These are phyloP conservation scores for Cnemophilus loriae DNA, from an alignment of 2,113 vertebrate genomes.

Conservation along the genomic window DNA sequence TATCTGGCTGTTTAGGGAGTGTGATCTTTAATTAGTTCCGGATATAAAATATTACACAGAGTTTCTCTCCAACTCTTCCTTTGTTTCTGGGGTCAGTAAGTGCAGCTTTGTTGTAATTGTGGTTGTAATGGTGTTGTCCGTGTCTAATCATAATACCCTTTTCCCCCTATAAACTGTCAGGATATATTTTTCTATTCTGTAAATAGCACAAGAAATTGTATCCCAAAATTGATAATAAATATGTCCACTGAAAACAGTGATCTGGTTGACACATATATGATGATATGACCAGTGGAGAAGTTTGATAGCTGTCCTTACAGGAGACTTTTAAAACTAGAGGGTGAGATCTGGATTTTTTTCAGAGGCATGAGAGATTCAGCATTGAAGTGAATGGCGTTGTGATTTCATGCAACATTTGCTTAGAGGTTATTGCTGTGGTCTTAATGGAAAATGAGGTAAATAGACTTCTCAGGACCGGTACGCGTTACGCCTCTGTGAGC, in stretches of 20 bases:
- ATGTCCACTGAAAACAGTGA: not conserved
- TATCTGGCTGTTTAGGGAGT: slow-evolving; percentile 61
- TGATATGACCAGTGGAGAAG: not conserved
- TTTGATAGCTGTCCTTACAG: not conserved
- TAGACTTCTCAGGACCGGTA: not conserved
- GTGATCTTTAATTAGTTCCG: slow-evolving; percentile 75
- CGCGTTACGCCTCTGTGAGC: not conserved
- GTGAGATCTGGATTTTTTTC: not conserved
- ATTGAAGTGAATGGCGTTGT: not conserved
- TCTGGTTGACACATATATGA: not conserved
- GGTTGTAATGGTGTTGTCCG: slow-evolving; percentile 47
- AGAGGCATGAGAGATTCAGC: not conserved
- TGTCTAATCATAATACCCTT: slow-evolving; percentile 25
- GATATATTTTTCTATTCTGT: slow-evolving; percentile 29
- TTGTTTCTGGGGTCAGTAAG: slow-evolving; percentile 62
- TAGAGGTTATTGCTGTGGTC: not conserved
- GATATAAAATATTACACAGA: slow-evolving; percentile 60
- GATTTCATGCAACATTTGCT: slow-evolving; percentile 34
- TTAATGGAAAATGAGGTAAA: slow-evolving; percentile 5
- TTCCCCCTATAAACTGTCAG: slow-evolving; percentile 30
- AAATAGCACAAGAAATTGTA: slow-evolving; percentile 30
- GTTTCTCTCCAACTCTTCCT: slow-evolving; percentile 56
- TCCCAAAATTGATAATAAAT: slow-evolving; percentile 22
- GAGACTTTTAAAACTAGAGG: not conserved
- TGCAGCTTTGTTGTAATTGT: slow-evolving; percentile 62